Evolutionary conservation across 2,888 invertebrate genomes (phyloP), one percentile per base, ranked within the genome.

Genomic region (Trypoxylon attenuatum): DNA sequence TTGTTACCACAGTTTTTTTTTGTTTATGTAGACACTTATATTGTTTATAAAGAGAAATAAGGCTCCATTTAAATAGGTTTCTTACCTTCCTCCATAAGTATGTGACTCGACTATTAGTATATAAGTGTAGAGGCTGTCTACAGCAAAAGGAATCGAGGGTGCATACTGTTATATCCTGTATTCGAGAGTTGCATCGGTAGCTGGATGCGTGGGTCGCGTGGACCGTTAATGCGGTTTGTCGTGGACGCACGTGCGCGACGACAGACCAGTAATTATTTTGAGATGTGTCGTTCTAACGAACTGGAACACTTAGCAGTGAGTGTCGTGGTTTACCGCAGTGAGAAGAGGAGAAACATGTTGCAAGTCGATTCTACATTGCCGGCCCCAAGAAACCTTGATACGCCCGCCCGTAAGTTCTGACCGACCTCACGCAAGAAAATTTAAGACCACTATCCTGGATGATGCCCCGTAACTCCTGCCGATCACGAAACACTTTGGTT

Each of bases 211-310:
- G 64, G 66, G 59, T 15, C 21, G 27, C 51, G 54, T 5, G 46
- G 15, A 61, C 66, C 67, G 69, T 69, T 69, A 63, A 52, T 16
- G 61, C 65, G 65, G 57, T 73, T 70, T 71, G 73, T 67, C 63
- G 70, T 43, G 56, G 56, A 50, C 58, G 51, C 61, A 54, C 53
- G 61, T 27, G 45, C 27, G 16, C 41, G 16, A 52, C 61, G 70
- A 68, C 71, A 61, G 67, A 58, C 50, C 58, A 68, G 71, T 72
- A 76, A 77, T 78, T 76, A 76, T 69, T 71, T 73, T 69, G n/a
- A 64, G 67, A 59, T 69, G 70, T 61, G 57, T 61, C 52, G 50
- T 46, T 49, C 45, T 71, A 71, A 73, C 66, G 61, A 74, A 59
- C 58, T 55, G 64, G 58, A 69, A 66, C 56, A 50, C 55, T 45